A percentile compares a stretch with the other conserved stretches of the same genome.
phyloP scores from a whole-genome alignment of 92 coral and sea anemone genomes.

The Umimayanthus chanpuru region DNA sequence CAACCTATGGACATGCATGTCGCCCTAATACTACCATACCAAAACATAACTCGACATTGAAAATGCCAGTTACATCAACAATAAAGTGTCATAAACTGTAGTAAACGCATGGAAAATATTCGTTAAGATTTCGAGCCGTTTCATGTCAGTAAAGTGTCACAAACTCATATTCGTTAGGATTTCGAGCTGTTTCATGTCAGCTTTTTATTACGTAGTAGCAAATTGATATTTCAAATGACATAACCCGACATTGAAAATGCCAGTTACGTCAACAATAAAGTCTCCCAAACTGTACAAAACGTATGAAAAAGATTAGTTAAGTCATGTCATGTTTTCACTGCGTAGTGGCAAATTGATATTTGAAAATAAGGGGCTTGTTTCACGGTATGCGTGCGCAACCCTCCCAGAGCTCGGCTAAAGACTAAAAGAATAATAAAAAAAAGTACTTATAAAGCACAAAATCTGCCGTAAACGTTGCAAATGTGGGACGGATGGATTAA shows the following conservation, averaged over 20 bases:
- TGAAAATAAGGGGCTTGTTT: slow-evolving; percentile 29
- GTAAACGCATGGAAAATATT: slow-evolving; percentile 6
- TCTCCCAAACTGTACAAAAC: slow-evolving; percentile 28
- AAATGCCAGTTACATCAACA: slow-evolving; percentile 30
- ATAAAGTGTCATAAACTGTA: slow-evolving; percentile 21
- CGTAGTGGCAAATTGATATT: slow-evolving; percentile 29
- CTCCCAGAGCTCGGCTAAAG: slow-evolving; percentile 30
- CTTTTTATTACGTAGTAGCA: slow-evolving; percentile 9
- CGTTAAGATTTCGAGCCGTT: slow-evolving; percentile 5
- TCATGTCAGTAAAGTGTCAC: slow-evolving; percentile 23
- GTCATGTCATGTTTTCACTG: slow-evolving; percentile 28
- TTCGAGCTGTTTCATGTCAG: slow-evolving; percentile 28
- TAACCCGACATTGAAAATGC: slow-evolving; percentile 28
- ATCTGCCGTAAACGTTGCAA: slow-evolving; percentile 31
- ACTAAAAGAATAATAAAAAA: slow-evolving; percentile 20
- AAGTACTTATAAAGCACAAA: slow-evolving; percentile 28
- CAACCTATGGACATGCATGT: slow-evolving; percentile 26
- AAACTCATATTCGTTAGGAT: slow-evolving; percentile 22
- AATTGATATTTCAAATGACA: slow-evolving; percentile 24
- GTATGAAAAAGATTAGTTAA: slow-evolving; percentile 27
- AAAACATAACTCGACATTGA: slow-evolving; percentile 28
- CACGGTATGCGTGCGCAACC: slow-evolving; percentile 30
- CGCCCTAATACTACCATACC: slow-evolving; percentile 24
- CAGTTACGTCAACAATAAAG: slow-evolving; percentile 26
- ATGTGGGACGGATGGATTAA: slow-evolving; percentile 31